A percentile compares a stretch with the other conserved stretches of the same genome.
Evolutionary conservation across 2,113 vertebrate genomes (phyloP).

Genomic region (Ranitomeya imitator): DNA sequence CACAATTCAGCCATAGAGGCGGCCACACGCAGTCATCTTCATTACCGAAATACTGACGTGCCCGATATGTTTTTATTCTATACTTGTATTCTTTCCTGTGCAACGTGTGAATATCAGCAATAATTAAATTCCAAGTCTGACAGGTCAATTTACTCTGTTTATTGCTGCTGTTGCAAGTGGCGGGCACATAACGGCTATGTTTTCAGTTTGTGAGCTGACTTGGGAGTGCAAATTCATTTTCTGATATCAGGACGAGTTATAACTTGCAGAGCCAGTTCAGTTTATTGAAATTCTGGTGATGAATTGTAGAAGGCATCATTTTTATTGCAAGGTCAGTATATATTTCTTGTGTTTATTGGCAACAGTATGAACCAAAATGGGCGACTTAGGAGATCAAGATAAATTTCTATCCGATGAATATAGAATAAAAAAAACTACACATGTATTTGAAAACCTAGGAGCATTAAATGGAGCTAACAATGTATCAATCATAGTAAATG

Average conservation of each 20-base stretch:
- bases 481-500: no score
- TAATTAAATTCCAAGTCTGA: conserved; percentile 31
- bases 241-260: conserved; percentile 9
- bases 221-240: conserved; percentile 18
- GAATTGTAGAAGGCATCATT: background rate
- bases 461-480: no score
- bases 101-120: conserved; percentile 53
- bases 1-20: background rate
- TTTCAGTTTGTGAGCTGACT: conserved; percentile 4
- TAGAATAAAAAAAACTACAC: no score
- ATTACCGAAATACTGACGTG: conserved; percentile 15
- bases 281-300: conserved; percentile 8
- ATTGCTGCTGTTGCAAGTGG: conserved; percentile 4
- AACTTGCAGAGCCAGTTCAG: background rate
- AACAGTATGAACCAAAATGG: no score
- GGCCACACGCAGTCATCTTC: conserved; percentile 8
- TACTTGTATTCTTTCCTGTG: conserved; percentile 59
- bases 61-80: conserved; percentile 60
- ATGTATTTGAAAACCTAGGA: no score
- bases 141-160: conserved; percentile 28
- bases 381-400: background rate
- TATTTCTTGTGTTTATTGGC: background rate
- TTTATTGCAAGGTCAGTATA: background rate
- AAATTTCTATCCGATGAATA: background rate
- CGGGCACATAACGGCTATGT: background rate